Conservation (phyloP, 35 echinoderm and acorn worm species). For the Diadema setosum region DNA sequence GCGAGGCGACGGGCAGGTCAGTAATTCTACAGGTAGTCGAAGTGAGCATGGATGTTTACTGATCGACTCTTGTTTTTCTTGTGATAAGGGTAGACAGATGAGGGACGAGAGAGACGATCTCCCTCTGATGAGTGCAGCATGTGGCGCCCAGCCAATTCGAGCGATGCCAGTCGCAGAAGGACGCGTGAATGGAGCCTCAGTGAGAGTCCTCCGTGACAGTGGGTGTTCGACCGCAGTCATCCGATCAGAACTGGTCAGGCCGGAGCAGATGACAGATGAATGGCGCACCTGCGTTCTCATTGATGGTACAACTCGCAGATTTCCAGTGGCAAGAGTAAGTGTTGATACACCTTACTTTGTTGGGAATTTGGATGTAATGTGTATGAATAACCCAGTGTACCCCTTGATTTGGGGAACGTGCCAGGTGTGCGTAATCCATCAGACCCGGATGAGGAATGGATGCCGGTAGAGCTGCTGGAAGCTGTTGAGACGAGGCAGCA, state of each 20-base stretch:
- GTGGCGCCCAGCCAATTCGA: background rate
- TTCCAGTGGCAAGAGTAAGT: conserved; percentile 33
- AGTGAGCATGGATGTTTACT: background rate
- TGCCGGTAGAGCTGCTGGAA: background rate
- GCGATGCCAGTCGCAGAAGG: conserved; percentile 35
- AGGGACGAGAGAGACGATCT: background rate
- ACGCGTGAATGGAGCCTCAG: background rate
- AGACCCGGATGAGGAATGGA: conserved; percentile 16
- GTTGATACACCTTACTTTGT: conserved; percentile 49
- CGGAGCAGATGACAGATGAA: conserved; percentile 9
- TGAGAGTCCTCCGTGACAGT: conserved; percentile 42
- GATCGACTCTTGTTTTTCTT: background rate
- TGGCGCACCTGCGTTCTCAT: conserved; percentile 39
- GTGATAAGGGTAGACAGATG: background rate
- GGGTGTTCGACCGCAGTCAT: conserved; percentile 48
- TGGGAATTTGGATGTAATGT: conserved; percentile 30
- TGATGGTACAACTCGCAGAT: conserved; percentile 27
- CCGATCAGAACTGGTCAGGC: background rate
- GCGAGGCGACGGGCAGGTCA: background rate
- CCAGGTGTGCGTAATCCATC: background rate
- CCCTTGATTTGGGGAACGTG: conserved; percentile 20
- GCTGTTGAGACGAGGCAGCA: conserved; percentile 3
- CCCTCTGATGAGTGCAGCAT: background rate
- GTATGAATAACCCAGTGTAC: conserved; percentile 38
- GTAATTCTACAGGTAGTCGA: background rate